These are phyloP conservation scores for Isichthys henryi DNA, from an alignment of 2,113 vertebrate species.

Conservation along the genomic window DNA sequence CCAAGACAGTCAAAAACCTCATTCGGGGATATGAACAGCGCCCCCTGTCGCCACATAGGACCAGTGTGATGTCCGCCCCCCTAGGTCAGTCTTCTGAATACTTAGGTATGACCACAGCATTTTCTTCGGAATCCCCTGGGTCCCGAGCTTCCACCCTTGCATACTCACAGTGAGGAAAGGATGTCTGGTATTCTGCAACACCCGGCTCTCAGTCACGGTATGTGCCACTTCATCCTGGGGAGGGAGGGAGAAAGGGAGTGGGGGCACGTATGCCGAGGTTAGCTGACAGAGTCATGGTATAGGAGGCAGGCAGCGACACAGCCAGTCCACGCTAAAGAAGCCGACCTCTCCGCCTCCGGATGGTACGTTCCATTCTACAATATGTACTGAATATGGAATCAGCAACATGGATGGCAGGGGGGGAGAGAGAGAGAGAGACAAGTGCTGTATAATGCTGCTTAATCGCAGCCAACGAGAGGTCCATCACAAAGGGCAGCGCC, in stretches of 20 bases:
- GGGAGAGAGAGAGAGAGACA: background rate
- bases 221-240: conserved; percentile 85
- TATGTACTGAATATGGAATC: background rate
- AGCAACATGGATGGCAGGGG: background rate
- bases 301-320: background rate
- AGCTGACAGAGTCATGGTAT: background rate
- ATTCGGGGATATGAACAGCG: background rate
- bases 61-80: background rate
- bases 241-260: conserved; percentile 16
- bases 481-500: background rate
- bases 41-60: background rate
- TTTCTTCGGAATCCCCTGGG: background rate
- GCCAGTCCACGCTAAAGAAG: background rate
- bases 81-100: background rate
- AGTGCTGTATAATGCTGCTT: background rate
- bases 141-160: background rate
- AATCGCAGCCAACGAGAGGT: background rate
- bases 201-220: conserved; percentile 82
- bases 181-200: conserved; percentile 82
- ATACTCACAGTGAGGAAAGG: conserved; percentile 79
- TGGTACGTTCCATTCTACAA: background rate
- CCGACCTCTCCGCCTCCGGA: background rate
- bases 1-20: background rate
- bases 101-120: background rate
- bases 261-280: background rate